Percentiles rank a stretch among this genome's conserved stretches.
phyloP scores from a whole-genome alignment of 1,140 invertebrate genomes.

The Parapsyche elsis region DNA sequence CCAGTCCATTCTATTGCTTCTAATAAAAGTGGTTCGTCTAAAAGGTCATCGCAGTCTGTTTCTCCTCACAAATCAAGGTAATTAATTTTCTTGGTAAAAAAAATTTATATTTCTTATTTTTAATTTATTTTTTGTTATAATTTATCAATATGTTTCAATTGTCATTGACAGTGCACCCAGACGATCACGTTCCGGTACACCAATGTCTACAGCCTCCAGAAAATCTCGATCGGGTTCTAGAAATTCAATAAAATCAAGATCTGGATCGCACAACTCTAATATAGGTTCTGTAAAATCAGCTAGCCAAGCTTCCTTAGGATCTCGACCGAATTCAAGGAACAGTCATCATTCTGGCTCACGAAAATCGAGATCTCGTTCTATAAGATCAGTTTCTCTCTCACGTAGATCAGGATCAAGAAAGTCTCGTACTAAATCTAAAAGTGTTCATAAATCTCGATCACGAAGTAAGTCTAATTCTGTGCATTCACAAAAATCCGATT shows the following conservation, averaged over 20 bases:
- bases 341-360: not conserved
- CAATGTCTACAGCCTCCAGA: conserved; percentile 57
- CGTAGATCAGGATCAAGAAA: conserved; percentile 55
- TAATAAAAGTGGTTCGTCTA: conserved; percentile 33
- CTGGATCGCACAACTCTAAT: conserved; percentile 58
- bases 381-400: conserved; percentile 54
- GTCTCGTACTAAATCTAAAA: conserved; percentile 45
- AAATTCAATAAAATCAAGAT: conserved; percentile 60
- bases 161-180: not conserved
- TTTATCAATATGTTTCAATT: not conserved
- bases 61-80: conserved; percentile 39
- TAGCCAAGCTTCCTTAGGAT: conserved; percentile 57
- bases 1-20: conserved; percentile 42
- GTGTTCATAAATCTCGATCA: conserved; percentile 52
- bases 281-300: conserved; percentile 56
- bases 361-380: conserved; percentile 57
- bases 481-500: conserved; percentile 55
- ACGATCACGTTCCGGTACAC: conserved; percentile 12
- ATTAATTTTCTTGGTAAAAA: not conserved
- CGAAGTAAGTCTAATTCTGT: conserved; percentile 57
- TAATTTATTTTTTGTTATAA: conserved; percentile 31
- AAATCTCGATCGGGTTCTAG: conserved; percentile 62
- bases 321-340: conserved; percentile 54
- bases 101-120: conserved; percentile 2
- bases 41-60: conserved; percentile 27